phyloP scores from a whole-genome alignment of 2,888 invertebrate species.

The Aromia moschata region DNA sequence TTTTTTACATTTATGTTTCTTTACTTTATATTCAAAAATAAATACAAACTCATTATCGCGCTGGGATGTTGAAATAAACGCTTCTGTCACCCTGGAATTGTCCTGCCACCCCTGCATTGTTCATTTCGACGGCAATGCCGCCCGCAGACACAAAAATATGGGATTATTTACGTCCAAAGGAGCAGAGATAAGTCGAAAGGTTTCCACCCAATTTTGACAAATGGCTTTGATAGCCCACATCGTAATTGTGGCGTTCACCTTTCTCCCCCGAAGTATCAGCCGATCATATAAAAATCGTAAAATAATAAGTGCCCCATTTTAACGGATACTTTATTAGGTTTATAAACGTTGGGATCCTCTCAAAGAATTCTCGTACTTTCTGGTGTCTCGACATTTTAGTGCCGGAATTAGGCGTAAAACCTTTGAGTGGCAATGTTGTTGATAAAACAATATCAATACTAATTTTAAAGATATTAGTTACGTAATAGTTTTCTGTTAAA shows the following conservation, averaged over 20 bases:
- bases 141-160: conserved; percentile 11
- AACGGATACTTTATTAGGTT: neutral
- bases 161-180: neutral
- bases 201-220: conserved; percentile 14
- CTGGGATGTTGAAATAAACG: too few species aligned
- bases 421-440: too few species aligned
- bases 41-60: too few species aligned
- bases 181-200: neutral
- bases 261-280: neutral
- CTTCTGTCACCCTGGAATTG: too few species aligned
- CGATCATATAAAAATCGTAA: conserved; percentile 15
- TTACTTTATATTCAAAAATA: too few species aligned
- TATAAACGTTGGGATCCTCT: neutral
- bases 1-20: too few species aligned
- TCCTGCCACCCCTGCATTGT: too few species aligned
- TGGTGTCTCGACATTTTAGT: neutral
- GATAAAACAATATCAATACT: too few species aligned
- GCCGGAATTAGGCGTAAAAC: too few species aligned
- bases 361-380: neutral
- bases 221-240: neutral
- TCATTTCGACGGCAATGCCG: conserved; percentile 2
- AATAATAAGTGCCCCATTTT: conserved; percentile 26
- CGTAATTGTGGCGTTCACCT: conserved; percentile 19
- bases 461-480: too few species aligned
- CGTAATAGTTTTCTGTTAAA: too few species aligned